Conservation (phyloP, 2,888 invertebrate species). For the Trissolcus japonicus region DNA sequence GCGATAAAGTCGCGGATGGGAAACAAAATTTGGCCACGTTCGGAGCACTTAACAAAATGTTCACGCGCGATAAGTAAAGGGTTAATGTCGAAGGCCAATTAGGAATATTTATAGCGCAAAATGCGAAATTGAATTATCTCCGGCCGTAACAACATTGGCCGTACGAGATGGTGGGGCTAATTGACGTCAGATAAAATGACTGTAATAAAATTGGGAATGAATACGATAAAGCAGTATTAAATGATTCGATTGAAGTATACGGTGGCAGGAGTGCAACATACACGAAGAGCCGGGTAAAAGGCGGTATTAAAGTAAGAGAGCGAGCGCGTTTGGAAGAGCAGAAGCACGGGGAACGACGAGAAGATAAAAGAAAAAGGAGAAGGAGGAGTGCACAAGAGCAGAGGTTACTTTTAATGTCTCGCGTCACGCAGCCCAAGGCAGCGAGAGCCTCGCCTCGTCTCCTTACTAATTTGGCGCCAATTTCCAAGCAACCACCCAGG, state of each 20-base stretch:
- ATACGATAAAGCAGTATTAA: constrained; percentile 34
- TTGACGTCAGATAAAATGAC: constrained; percentile 15
- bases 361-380: constrained; percentile 54
- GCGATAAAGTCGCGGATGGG: no score
- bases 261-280: constrained; percentile 47
- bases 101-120: no score
- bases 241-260: constrained; percentile 46
- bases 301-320: constrained; percentile 42
- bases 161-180: constrained; percentile 5
- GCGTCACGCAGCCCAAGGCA: constrained; percentile 75
- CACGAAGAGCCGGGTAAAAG: constrained; percentile 39
- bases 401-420: constrained; percentile 73
- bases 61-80: no score
- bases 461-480: constrained; percentile 77
- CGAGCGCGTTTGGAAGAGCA: constrained; percentile 22
- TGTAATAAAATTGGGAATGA: constrained; percentile 25
- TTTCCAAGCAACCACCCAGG: constrained; percentile 75
- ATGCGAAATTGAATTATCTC: constrained; percentile 1
- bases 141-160: constrained; percentile 5
- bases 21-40: neutral
- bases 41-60: no score
- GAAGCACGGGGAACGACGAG: constrained; percentile 60
- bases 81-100: neutral
- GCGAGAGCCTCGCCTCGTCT: constrained; percentile 68
- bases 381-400: constrained; percentile 57